These are phyloP conservation scores for Prolemur simus DNA, from an alignment of 2,113 vertebrate genomes.

Conservation along the genomic window DNA sequence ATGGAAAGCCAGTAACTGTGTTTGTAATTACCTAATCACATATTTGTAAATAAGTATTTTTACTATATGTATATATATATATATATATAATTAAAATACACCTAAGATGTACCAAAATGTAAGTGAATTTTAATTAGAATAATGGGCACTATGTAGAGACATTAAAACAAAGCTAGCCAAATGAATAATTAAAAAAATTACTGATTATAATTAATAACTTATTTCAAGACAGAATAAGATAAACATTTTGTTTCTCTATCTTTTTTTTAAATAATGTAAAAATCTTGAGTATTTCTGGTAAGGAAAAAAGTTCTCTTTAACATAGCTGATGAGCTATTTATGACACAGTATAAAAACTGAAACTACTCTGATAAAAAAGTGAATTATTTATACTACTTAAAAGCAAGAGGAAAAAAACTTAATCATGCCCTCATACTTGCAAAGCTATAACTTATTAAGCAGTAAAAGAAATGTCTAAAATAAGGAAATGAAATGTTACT, in stretches of 20 bases:
- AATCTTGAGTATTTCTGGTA: constrained; percentile 13
- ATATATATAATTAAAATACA: neutral
- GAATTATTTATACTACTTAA: constrained; percentile 64
- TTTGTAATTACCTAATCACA: neutral
- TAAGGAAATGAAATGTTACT: constrained; percentile 51
- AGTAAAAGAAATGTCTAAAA: constrained; percentile 50
- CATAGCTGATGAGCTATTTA: constrained; percentile 28
- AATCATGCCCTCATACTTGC: constrained; percentile 43
- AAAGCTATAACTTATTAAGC: constrained; percentile 56
- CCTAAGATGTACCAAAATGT: constrained; percentile 8
- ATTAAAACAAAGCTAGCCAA: constrained; percentile 19
- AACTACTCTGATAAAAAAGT: constrained; percentile 26
- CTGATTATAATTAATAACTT: constrained; percentile 33
- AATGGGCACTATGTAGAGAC: neutral
- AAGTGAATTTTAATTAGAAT: constrained; percentile 34
- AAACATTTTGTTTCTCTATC: neutral
- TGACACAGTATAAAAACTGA: constrained; percentile 52
- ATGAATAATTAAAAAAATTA: constrained; percentile 43
- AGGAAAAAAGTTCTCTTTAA: neutral
- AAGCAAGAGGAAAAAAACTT: constrained; percentile 51
- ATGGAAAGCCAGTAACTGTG: neutral
- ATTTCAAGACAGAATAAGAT: constrained; percentile 44
- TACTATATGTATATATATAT: neutral
- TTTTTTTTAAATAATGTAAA: constrained; percentile 37
- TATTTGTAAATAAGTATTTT: constrained; percentile 31